Conservation (phyloP, 2,888 invertebrate species). For the Agrochola circellaris region DNA sequence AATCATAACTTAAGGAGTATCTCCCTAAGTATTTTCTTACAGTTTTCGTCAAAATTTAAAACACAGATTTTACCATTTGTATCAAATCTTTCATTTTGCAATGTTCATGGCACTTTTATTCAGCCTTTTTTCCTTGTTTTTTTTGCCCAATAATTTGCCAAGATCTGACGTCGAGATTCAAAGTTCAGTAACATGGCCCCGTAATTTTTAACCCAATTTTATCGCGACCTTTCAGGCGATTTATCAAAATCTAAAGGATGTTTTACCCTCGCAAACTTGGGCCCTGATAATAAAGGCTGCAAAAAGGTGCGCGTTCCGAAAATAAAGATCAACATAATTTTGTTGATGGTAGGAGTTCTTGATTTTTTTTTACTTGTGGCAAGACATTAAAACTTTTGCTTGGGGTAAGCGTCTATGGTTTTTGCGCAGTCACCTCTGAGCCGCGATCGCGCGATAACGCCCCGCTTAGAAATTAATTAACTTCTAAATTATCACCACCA, state of each 20-base stretch:
- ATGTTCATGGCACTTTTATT: slow-evolving; percentile 47
- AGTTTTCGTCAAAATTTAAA: slow-evolving; percentile 46
- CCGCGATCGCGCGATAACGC: slow-evolving; percentile 47
- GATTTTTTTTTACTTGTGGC: slow-evolving; percentile 63
- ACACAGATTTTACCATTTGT: slow-evolving; percentile 52
- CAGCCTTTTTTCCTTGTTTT: slow-evolving; percentile 21
- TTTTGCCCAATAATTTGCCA: slow-evolving; percentile 34
- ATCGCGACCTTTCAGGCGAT: slow-evolving; percentile 66
- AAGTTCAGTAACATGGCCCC: slow-evolving; percentile 46
- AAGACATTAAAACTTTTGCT: slow-evolving; percentile 72
- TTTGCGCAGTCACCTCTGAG: slow-evolving; percentile 58
- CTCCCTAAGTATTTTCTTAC: slow-evolving; percentile 40
- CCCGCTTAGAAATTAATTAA: slow-evolving; percentile 57
- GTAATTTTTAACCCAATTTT: slow-evolving; percentile 64
- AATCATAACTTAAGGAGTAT: slow-evolving; percentile 38
- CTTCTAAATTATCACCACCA: slow-evolving; percentile 45
- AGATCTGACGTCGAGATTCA: slow-evolving; percentile 44
- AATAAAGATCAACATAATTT: slow-evolving; percentile 78
- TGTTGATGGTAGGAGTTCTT: slow-evolving; percentile 73
- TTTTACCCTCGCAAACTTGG: slow-evolving; percentile 67
- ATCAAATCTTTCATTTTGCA: slow-evolving; percentile 54
- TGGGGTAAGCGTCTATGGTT: slow-evolving; percentile 55
- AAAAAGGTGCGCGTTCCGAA: slow-evolving; percentile 70
- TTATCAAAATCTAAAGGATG: slow-evolving; percentile 73
- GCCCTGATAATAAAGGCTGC: slow-evolving; percentile 76